A percentile compares a stretch with the other conserved stretches of the same genome.
phyloP scores from a whole-genome alignment of 2,113 vertebrate genomes.

The Pachycephala philippinensis region DNA sequence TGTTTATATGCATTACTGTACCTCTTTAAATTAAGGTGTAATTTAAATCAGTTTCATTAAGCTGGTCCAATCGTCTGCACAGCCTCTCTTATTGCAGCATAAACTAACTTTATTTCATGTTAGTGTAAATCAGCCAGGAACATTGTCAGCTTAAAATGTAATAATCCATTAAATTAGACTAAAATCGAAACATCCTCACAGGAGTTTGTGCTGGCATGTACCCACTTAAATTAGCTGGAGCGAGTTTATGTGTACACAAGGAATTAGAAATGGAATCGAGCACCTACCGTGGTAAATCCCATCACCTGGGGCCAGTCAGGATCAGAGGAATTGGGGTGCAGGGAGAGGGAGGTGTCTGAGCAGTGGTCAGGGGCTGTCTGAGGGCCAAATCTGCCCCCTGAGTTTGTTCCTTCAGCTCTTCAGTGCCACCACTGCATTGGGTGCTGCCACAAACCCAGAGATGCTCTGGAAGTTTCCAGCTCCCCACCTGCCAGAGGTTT shows the following conservation, averaged over 20 bases:
- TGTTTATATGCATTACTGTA: conserved; percentile 9
- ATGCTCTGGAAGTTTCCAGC: background rate
- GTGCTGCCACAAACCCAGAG: background rate
- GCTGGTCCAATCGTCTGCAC: background rate
- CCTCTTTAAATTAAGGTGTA: conserved; percentile 19
- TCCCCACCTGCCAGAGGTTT: background rate
- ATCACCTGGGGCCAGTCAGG: rapidly evolving
- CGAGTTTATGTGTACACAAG: background rate
- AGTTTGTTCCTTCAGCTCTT: background rate
- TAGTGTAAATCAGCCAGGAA: conserved; percentile 22
- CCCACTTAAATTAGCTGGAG: background rate
- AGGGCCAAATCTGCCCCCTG: background rate
- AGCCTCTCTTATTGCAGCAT: background rate
- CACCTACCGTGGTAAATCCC: background rate
- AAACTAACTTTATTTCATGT: conserved; percentile 10
- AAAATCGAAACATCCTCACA: background rate
- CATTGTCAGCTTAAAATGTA: conserved; percentile 8
- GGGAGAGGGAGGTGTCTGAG: background rate
- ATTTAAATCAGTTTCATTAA: conserved; percentile 37
- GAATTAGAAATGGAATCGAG: background rate
- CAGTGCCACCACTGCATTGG: rapidly evolving
- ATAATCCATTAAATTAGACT: conserved; percentile 33
- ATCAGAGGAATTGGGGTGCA: background rate
- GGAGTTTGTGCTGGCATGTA: background rate
- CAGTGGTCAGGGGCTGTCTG: rapidly evolving